Evolutionary conservation across 1,140 invertebrate genomes (phyloP).

Genomic region (Drosophila santomea): DNA sequence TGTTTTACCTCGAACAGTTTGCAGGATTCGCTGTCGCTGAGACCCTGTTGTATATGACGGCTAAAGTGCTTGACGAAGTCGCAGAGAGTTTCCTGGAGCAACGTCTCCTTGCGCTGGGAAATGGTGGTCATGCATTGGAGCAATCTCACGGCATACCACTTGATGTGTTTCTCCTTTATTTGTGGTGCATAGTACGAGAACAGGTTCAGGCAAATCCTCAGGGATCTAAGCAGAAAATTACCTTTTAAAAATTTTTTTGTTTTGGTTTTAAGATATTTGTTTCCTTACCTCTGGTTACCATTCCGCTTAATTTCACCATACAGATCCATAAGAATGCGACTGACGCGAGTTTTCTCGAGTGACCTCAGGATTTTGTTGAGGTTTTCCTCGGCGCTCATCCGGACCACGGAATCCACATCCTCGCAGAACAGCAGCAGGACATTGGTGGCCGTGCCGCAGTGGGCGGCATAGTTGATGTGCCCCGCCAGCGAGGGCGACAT

Average conservation of each 20-base stretch:
- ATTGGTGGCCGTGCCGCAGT: conserved; percentile 90
- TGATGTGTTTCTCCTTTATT: conserved; percentile 90
- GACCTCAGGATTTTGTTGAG: conserved; percentile 92
- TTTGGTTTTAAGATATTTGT: neutral
- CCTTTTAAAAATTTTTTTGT: too few species aligned
- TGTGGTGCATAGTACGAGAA: conserved; percentile 90
- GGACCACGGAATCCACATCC: conserved; percentile 91
- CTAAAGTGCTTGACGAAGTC: conserved; percentile 89
- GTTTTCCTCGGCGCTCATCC: conserved; percentile 92
- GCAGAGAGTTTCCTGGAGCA: conserved; percentile 90
- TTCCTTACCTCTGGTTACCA: conserved; percentile 85
- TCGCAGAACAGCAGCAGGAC: conserved; percentile 90
- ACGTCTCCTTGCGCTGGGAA: conserved; percentile 89
- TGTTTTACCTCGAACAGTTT: conserved; percentile 83
- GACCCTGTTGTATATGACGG: conserved; percentile 89
- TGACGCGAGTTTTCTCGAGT: conserved; percentile 85
- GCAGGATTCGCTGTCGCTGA: conserved; percentile 89
- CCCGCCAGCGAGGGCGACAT: conserved; percentile 86
- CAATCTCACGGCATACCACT: conserved; percentile 90
- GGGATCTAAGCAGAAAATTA: conserved; percentile 84
- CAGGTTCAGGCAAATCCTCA: conserved; percentile 90
- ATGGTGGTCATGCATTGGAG: conserved; percentile 90
- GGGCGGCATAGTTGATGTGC: conserved; percentile 88
- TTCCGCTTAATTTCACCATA: conserved; percentile 93
- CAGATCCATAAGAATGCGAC: conserved; percentile 91